Base-by-base conservation (phyloP, 1,140 invertebrate species). In the Phortica variegata region DNA sequence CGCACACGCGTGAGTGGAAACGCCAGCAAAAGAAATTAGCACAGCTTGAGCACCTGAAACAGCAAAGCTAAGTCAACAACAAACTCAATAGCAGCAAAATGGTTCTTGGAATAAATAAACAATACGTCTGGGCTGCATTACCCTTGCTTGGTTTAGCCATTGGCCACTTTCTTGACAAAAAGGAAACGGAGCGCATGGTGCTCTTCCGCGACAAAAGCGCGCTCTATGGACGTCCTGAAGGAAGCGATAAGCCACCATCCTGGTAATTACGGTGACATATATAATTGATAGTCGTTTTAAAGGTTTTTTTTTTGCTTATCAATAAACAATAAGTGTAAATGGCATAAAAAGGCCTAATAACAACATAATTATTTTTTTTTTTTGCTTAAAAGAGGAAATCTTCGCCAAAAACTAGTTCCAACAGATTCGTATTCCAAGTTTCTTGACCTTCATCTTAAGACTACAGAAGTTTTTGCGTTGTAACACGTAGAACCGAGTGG, bases 181-280 rank as follows among this genome's bases (percentile, higher is more conserved):
- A 82, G 48, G 88, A 91, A 77, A 84, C 83, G 8, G 73, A 83
- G 31, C 82, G 87, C 32, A 83, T 89, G 81, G 81, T 80, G 1
- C 73, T 73, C 23, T 91, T 86, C 70, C 80, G 89, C 49, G 89
- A 91, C 61, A 90, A 88, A 72, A 89, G 87, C 62, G 81, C 82
- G 18, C 73, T 91, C 4, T 92, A 84, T 74, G 87, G 86, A 12
- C 79, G 84, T 47, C 75, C 73, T 38, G 74, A 84, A 0, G 81
- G 82, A 56, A 81, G 83, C 53, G 86, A 84, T 83, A 87, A 58
- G 62, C 76, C 75, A 52, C 88, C 88, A 47, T 83, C 86, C 26
- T 91, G 88, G 89, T 71, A 61, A 61, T 50, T 56, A 16, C n/a
- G n/a, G n/a, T n/a, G n/a, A n/a, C n/a, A n/a, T n/a, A n/a, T n/a